Evolutionary conservation across 2,113 vertebrate species (phyloP).

Genomic region (Dinomys branickii): DNA sequence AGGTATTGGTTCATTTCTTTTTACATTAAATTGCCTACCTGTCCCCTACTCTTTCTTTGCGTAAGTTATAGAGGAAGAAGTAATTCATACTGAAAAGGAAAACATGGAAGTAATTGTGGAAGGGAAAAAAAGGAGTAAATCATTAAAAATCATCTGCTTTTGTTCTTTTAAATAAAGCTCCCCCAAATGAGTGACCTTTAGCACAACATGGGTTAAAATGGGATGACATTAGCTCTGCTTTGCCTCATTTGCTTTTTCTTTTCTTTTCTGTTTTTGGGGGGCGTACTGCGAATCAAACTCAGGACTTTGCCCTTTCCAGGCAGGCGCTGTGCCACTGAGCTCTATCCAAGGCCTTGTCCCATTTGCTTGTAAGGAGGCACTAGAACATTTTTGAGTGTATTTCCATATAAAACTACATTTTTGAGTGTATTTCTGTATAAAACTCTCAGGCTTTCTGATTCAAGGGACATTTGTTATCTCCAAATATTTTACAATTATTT

Average conservation of each 20-base stretch:
- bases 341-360: no score
- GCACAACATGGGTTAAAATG: not conserved
- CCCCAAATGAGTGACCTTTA: not conserved
- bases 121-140: not conserved
- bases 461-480: not conserved
- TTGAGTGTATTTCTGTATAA: not conserved
- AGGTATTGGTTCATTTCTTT: not conserved
- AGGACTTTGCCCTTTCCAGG: no score
- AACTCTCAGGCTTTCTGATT: not conserved
- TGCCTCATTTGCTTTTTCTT: not conserved
- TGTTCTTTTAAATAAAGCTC: conserved; percentile 26
- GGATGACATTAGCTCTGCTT: not conserved
- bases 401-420: not conserved
- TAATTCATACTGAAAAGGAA: not conserved
- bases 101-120: not conserved
- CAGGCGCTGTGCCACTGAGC: no score
- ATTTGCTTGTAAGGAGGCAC: not conserved
- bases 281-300: no score
- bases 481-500: not conserved
- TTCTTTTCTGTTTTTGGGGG: no score
- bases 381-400: not conserved
- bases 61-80: not conserved
- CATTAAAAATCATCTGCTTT: not conserved
- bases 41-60: not conserved
- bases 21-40: not conserved